These are phyloP conservation scores for Sisyra nigra DNA, from an alignment of 2,888 invertebrate genomes.

Conservation along the genomic window DNA sequence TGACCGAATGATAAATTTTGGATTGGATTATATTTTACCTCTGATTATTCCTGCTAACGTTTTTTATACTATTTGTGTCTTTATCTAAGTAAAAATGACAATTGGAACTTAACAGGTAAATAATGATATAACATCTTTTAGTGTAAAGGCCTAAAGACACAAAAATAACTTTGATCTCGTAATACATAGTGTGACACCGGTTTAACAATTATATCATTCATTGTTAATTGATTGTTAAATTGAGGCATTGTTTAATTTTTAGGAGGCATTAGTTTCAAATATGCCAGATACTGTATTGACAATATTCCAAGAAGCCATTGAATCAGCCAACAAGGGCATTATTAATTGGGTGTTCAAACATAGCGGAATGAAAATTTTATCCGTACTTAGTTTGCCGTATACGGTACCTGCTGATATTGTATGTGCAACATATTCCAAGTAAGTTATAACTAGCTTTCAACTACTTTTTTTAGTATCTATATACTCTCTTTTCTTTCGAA, in stretches of 20 bases:
- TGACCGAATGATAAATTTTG: too few relatives aligned
- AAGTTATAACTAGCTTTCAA: slow-evolving; percentile 23
- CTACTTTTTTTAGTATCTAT: background rate
- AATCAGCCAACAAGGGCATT: slow-evolving; percentile 79
- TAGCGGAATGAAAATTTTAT: slow-evolving; percentile 62
- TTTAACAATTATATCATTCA: too few relatives aligned
- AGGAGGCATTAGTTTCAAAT: slow-evolving; percentile 77
- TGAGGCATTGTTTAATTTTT: slow-evolving; percentile 17
- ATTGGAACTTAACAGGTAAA: too few relatives aligned
- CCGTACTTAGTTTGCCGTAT: slow-evolving; percentile 69
- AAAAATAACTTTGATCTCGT: too few relatives aligned
- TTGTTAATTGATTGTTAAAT: too few relatives aligned
- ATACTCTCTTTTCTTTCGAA: background rate
- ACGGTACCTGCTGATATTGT: slow-evolving; percentile 78
- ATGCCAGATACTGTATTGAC: slow-evolving; percentile 81
- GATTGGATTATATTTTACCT: too few relatives aligned
- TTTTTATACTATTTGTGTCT: too few relatives aligned
- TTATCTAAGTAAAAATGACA: too few relatives aligned
- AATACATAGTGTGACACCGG: too few relatives aligned
- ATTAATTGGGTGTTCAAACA: slow-evolving; percentile 83
- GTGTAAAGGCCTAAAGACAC: too few relatives aligned
- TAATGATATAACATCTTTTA: too few relatives aligned
- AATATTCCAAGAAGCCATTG: slow-evolving; percentile 85
- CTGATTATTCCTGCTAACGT: too few relatives aligned
- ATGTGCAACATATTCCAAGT: slow-evolving; percentile 77